A percentile compares a stretch with the other conserved stretches of the same genome.
Conservation (phyloP, 2,888 invertebrate species). For the Drosophila mulleri region DNA sequence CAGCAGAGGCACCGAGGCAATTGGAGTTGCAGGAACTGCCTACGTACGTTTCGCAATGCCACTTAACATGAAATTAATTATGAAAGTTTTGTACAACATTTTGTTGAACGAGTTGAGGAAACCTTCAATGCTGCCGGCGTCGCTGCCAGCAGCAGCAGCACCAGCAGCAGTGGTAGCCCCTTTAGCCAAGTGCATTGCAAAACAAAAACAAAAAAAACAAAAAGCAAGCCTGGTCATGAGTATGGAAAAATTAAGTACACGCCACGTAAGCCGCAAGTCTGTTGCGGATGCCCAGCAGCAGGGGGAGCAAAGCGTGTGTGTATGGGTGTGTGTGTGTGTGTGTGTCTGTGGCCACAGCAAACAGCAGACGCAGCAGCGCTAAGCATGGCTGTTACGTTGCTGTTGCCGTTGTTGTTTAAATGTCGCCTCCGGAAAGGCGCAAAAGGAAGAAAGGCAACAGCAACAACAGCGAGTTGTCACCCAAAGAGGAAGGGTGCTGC, state of each 20-base stretch:
- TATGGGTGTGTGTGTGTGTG: slow-evolving; percentile 21
- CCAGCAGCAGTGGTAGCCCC: slow-evolving; percentile 17
- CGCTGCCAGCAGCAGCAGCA: slow-evolving; percentile 9
- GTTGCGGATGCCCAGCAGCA: slow-evolving; percentile 54
- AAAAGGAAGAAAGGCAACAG: slow-evolving; percentile 40
- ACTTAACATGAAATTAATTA: slow-evolving; percentile 81
- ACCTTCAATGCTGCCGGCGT: slow-evolving; percentile 49
- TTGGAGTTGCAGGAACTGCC: slow-evolving; percentile 29
- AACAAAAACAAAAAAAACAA: slow-evolving; percentile 9
- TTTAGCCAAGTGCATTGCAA: slow-evolving; percentile 34
- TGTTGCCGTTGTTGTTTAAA: slow-evolving; percentile 36
- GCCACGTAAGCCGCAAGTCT: slow-evolving; percentile 73
- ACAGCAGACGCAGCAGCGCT: slow-evolving; percentile 36
- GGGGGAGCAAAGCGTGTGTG: slow-evolving; percentile 10
- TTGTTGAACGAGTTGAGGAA: slow-evolving; percentile 79
- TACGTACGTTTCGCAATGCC: slow-evolving; percentile 70
- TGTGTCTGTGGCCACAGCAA: slow-evolving; percentile 44
- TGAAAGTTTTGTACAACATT: slow-evolving; percentile 80
- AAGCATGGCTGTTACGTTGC: slow-evolving; percentile 19
- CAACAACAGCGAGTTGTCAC: slow-evolving; percentile 20
- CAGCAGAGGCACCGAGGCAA: neutral
- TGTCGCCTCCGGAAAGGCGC: slow-evolving; percentile 64
- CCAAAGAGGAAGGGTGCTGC: slow-evolving; percentile 23
- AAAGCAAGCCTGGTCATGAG: slow-evolving; percentile 61
- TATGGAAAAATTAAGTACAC: slow-evolving; percentile 72